Conservation (phyloP, 1,140 invertebrate genomes). For the Drosophila saltans region DNA sequence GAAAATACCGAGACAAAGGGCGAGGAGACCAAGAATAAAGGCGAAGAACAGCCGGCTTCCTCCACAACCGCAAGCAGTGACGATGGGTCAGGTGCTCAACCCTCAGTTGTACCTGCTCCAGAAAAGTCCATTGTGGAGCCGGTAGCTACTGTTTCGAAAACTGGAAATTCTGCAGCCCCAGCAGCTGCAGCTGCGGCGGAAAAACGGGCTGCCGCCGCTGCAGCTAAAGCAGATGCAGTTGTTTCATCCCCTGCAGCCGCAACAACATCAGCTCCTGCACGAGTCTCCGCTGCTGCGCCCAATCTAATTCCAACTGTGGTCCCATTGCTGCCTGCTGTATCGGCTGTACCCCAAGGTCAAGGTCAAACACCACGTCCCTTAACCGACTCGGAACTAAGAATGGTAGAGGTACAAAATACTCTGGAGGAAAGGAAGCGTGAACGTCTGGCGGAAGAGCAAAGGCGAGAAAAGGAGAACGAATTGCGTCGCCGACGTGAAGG, state of each 20-base stretch:
- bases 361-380: neutral
- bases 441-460: conserved; percentile 45
- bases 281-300: neutral
- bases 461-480: conserved; percentile 84
- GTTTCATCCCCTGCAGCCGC: neutral
- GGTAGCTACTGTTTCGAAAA: conserved; percentile 4
- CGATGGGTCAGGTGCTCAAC: neutral
- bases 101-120: neutral
- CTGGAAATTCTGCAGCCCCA: neutral
- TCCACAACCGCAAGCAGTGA: neutral
- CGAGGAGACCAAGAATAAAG: neutral
- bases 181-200: conserved; percentile 35
- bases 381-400: neutral
- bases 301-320: conserved; percentile 19
- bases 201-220: conserved; percentile 9
- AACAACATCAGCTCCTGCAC: neutral
- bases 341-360: conserved; percentile 3
- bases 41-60: neutral
- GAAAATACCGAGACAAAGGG: neutral
- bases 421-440: conserved; percentile 36
- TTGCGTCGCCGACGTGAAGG: conserved; percentile 88
- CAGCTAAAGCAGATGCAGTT: conserved; percentile 3
- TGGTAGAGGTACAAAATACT: conserved; percentile 34
- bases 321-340: neutral
- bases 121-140: neutral